These are phyloP conservation scores for Paramisgurnus dabryanus DNA, from an alignment of 2,113 vertebrate genomes.

Conservation along the genomic window DNA sequence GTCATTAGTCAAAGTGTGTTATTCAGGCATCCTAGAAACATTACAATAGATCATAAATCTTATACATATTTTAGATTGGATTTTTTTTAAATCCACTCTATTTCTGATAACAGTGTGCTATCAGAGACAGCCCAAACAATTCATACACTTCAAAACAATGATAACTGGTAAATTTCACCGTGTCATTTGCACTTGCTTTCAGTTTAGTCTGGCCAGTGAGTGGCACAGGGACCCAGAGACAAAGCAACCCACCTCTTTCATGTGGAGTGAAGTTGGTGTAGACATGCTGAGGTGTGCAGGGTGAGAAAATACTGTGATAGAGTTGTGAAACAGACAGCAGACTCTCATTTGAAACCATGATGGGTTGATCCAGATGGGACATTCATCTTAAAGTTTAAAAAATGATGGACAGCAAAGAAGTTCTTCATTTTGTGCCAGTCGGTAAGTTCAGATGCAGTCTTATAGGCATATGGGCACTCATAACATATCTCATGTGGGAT, in stretches of 20 bases:
- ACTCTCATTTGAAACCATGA: slow-evolving; percentile 55
- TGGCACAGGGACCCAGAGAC: slow-evolving; percentile 63
- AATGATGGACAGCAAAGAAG: slow-evolving; percentile 68
- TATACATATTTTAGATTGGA: too few relatives aligned
- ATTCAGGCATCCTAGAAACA: neutral
- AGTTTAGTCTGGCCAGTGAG: neutral
- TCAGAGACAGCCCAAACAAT: too few relatives aligned
- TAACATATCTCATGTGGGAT: slow-evolving; percentile 5
- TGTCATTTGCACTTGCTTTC: neutral
- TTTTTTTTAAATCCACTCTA: too few relatives aligned
- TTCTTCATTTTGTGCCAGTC: slow-evolving; percentile 69
- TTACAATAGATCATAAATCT: too few relatives aligned
- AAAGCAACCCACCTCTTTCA: slow-evolving; percentile 18
- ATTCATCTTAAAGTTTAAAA: slow-evolving; percentile 50
- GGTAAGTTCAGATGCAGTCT: slow-evolving; percentile 68
- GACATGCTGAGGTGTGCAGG: slow-evolving; percentile 32
- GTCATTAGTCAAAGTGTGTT: too few relatives aligned
- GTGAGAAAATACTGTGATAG: slow-evolving; percentile 27
- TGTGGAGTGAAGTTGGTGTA: neutral
- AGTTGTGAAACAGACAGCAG: slow-evolving; percentile 37
- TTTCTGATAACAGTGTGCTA: too few relatives aligned
- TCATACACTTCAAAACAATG: too few relatives aligned
- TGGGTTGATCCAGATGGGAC: slow-evolving; percentile 65
- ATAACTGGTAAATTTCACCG: too few relatives aligned
- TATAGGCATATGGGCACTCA: slow-evolving; percentile 41